Conservation (phyloP, 37 sponge, comb jelly and placozoan species). For the Halisarca cf. caerulea region DNA sequence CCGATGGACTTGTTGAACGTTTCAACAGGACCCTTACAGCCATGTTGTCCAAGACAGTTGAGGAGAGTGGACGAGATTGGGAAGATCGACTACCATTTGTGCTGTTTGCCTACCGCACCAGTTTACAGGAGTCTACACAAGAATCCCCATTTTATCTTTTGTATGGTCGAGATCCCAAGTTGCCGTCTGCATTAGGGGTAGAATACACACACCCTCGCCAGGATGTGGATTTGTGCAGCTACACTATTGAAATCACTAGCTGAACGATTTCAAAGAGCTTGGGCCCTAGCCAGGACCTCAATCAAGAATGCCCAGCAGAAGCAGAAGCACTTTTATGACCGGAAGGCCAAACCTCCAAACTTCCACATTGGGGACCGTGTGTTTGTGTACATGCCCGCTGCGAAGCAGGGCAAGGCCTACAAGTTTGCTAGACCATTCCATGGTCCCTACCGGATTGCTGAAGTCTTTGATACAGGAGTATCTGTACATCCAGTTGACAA, state of each 20-base stretch:
- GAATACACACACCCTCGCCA: neutral
- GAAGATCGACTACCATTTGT: slow-evolving; percentile 36
- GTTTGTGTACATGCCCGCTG: slow-evolving; percentile 43
- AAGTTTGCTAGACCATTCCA: slow-evolving; percentile 34
- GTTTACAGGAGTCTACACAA: slow-evolving; percentile 37
- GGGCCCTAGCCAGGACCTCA: slow-evolving; percentile 33
- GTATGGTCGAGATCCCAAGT: slow-evolving; percentile 51
- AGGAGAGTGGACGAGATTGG: slow-evolving; percentile 33
- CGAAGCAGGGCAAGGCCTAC: neutral
- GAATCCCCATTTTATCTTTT: slow-evolving; percentile 54
- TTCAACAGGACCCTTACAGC: slow-evolving; percentile 46
- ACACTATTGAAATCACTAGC: slow-evolving; percentile 12
- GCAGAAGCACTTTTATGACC: slow-evolving; percentile 47
- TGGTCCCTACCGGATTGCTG: slow-evolving; percentile 38
- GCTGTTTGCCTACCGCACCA: slow-evolving; percentile 46
- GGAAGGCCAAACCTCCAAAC: neutral
- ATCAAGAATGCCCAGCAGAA: slow-evolving; percentile 27
- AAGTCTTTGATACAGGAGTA: slow-evolving; percentile 14
- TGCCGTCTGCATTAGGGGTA: slow-evolving; percentile 19
- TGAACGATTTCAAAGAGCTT: slow-evolving; percentile 25
- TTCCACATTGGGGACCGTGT: slow-evolving; percentile 32
- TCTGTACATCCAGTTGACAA: slow-evolving; percentile 23
- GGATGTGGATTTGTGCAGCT: slow-evolving; percentile 11
- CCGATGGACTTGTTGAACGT: slow-evolving; percentile 55
- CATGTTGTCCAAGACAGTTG: slow-evolving; percentile 40